Conservation (phyloP, 2,888 invertebrate genomes). For the Drosophila anceps region DNA sequence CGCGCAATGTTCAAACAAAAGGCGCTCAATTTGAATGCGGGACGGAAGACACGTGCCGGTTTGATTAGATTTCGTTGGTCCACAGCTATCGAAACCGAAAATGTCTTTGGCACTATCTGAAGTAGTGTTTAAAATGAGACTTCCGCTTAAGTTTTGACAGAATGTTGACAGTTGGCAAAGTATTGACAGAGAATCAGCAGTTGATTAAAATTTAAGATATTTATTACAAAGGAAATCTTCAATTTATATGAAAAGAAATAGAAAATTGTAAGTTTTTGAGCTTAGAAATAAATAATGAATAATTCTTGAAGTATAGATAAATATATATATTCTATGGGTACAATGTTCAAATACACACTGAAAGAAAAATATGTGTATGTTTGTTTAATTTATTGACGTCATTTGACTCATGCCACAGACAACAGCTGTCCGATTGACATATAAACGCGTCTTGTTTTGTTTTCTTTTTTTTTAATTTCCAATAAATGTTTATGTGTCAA, state of each 20-base stretch:
- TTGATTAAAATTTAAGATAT: neutral
- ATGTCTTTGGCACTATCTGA: neutral
- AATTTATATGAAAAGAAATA: neutral
- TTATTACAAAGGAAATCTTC: neutral
- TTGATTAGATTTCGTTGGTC: constrained; percentile 27
- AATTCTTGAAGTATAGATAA: neutral
- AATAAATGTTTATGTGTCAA: constrained; percentile 4
- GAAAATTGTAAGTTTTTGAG: neutral
- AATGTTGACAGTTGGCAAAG: neutral
- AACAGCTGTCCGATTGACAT: constrained; percentile 19
- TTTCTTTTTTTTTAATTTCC: neutral
- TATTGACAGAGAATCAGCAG: neutral
- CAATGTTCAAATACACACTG: constrained; percentile 1
- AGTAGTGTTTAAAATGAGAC: constrained; percentile 7
- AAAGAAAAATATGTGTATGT: neutral
- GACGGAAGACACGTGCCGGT: constrained; percentile 45
- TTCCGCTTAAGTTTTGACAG: constrained; percentile 7
- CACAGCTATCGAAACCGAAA: neutral
- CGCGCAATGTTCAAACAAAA: constrained; percentile 6
- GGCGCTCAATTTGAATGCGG: constrained; percentile 40
- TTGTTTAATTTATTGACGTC: constrained; percentile 11
- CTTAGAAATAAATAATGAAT: neutral
- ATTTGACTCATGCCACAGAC: neutral
- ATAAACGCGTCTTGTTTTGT: constrained; percentile 1
- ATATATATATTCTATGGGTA: neutral